Evolutionary conservation across 2,888 invertebrate genomes (phyloP).

Genomic region (Neoitamus cyanurus): DNA sequence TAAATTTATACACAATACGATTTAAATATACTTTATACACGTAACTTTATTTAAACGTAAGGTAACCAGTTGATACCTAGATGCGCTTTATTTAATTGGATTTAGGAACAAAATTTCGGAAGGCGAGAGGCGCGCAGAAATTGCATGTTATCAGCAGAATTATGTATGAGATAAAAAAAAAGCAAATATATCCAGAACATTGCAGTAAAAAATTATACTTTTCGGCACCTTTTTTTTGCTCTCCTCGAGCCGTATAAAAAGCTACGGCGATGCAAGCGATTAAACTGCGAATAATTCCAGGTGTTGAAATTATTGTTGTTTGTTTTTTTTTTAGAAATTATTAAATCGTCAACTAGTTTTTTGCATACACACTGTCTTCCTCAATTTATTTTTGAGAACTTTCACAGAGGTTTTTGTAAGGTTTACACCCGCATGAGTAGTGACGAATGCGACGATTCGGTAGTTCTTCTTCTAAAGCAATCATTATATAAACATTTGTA

Average conservation of each 20-base stretch:
- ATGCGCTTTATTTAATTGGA: constrained; percentile 38
- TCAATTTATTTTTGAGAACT: neutral
- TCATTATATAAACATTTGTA: neutral
- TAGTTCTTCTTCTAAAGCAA: neutral
- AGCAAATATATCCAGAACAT: neutral
- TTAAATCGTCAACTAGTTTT: neutral
- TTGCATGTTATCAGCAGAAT: neutral
- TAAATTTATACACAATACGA: constrained; percentile 3
- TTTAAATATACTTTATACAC: constrained; percentile 36
- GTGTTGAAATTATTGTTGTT: neutral
- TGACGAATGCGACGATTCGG: neutral
- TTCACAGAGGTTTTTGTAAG: neutral
- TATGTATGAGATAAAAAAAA: neutral
- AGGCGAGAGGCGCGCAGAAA: neutral
- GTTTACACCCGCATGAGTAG: neutral
- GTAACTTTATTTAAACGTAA: constrained; percentile 25
- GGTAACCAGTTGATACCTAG: constrained; percentile 24
- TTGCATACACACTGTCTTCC: constrained; percentile 1
- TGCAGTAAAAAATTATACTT: neutral
- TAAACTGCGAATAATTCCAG: neutral
- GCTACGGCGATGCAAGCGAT: neutral
- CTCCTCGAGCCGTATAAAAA: neutral
- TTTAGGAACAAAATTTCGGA: neutral
- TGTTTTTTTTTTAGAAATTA: neutral
- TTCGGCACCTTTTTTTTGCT: neutral